Conservation (phyloP, 2,113 vertebrate species). For the Haemorhous mexicanus region DNA sequence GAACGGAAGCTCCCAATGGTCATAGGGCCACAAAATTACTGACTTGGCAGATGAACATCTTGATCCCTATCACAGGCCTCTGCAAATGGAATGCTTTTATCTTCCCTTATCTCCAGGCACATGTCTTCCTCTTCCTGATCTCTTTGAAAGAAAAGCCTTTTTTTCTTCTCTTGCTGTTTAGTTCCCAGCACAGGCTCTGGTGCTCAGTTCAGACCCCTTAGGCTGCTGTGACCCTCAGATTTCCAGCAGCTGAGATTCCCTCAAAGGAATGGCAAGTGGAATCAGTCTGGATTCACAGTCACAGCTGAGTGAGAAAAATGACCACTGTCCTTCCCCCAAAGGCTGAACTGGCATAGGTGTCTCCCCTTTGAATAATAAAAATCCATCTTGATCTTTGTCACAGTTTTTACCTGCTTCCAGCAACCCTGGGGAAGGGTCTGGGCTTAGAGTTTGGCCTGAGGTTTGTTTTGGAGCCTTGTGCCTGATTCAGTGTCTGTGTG, state of each 20-base stretch:
- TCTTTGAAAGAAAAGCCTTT: not conserved
- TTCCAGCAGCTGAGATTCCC: not conserved
- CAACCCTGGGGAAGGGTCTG: not conserved
- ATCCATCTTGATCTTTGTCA: not conserved
- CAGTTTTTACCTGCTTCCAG: not conserved
- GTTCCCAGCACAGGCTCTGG: not conserved
- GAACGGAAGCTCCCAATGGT: not conserved
- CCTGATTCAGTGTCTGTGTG: not conserved
- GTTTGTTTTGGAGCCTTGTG: not conserved
- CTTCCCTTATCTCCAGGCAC: conserved; percentile 52
- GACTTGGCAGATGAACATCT: conserved; percentile 47
- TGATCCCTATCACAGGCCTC: not conserved
- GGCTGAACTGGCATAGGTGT: not conserved
- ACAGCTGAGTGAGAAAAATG: not conserved
- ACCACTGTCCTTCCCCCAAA: not conserved
- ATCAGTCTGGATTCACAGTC: not conserved
- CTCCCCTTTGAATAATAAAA: not conserved
- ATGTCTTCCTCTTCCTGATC: conserved; percentile 62
- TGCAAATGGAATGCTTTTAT: conserved; percentile 55
- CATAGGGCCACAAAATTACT: not conserved
- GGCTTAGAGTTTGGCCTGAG: not conserved
- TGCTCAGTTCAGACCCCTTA: not conserved
- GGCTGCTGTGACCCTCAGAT: not conserved
- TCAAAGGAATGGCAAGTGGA: not conserved
- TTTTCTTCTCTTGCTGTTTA: not conserved